A percentile compares a stretch with the other conserved stretches of the same genome.
Conservation (phyloP, 2,888 invertebrate genomes). For the Temnothorax rugatulus region DNA sequence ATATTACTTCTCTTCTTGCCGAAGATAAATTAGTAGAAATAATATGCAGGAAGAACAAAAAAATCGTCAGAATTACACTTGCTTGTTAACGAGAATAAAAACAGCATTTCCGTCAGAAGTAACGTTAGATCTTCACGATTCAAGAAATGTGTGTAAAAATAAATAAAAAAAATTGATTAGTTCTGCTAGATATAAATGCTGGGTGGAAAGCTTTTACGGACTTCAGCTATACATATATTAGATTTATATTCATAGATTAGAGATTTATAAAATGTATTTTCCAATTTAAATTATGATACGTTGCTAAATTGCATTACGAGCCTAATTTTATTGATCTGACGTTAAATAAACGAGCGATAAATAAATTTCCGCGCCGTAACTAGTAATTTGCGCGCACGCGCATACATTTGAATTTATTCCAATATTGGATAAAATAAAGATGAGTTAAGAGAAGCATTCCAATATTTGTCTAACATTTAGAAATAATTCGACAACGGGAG, state of each 20-base stretch:
- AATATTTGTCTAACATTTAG: constrained; percentile 46
- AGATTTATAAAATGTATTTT: constrained; percentile 28
- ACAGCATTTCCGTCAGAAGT: constrained; percentile 35
- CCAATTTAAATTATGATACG: constrained; percentile 26
- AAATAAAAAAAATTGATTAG: constrained; percentile 1
- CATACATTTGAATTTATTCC: constrained; percentile 16
- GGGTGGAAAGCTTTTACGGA: background rate
- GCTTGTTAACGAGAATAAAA: constrained; percentile 13
- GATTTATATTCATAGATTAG: background rate
- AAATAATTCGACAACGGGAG: constrained; percentile 39
- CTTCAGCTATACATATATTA: no score
- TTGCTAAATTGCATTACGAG: background rate
- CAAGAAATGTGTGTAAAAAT: constrained; percentile 8
- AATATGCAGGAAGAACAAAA: constrained; percentile 31
- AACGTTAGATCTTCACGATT: constrained; percentile 25
- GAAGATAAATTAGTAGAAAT: constrained; percentile 38
- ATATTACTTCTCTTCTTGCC: constrained; percentile 35
- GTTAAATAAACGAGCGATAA: constrained; percentile 22
- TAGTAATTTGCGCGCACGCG: constrained; percentile 17
- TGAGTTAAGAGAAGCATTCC: background rate
- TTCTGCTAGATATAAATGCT: background rate
- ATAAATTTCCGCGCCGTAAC: constrained; percentile 27
- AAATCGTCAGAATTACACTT: constrained; percentile 13
- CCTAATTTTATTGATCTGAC: constrained; percentile 17
- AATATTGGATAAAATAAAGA: constrained; percentile 5